Base-by-base conservation (phyloP, 2,113 vertebrate species). In the Xenotilapia longispinis region DNA sequence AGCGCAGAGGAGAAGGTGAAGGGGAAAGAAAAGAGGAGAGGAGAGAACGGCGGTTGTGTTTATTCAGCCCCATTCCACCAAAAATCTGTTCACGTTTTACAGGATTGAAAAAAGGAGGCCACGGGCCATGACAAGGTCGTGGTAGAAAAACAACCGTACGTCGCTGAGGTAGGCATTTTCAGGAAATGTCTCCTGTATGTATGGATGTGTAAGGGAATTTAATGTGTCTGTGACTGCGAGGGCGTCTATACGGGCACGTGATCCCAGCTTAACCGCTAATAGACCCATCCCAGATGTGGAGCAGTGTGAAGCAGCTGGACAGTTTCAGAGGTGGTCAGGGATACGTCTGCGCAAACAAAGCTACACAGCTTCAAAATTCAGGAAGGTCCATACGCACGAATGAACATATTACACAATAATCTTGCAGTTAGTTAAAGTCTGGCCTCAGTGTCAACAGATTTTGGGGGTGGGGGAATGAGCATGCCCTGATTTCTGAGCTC, bases 271-370 rank as follows among this genome's bases (percentile, higher is more conserved):
- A 92, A 93, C 87, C 81, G 26, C 92, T 51, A 54, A 53, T 92
- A 96, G 92, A 90, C 84, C 54, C 42, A 83, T 85, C 90, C 94
- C 96, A 96, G 92, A 96, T 96, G 94, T 93, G 89, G 21, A 84
- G 57, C 57, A 60, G 88, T 82, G 84, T 88, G 89, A 87, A 94
- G 83, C 93, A 94, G 95, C 93, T 95, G 95, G 92, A 88, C 93
- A 89, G 81, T 88, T 90, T 86, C 85, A 19, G 83, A 90, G 86
- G 86, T 84, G 88, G 90, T 85, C 84, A 83, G 80, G 83, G 90
- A 87, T 84, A 79, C 84, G 87, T 83, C 89, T 91, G 84, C 90
- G 83, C 87, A 91, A 94, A 92, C 87, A 94, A 82, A 91, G 47
- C 86, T 85, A 51, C 45, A 31, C 26, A 19, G 70, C 42, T 49